Conservation (phyloP, 2,113 vertebrate species). For the Hymenochirus boettgeri region DNA sequence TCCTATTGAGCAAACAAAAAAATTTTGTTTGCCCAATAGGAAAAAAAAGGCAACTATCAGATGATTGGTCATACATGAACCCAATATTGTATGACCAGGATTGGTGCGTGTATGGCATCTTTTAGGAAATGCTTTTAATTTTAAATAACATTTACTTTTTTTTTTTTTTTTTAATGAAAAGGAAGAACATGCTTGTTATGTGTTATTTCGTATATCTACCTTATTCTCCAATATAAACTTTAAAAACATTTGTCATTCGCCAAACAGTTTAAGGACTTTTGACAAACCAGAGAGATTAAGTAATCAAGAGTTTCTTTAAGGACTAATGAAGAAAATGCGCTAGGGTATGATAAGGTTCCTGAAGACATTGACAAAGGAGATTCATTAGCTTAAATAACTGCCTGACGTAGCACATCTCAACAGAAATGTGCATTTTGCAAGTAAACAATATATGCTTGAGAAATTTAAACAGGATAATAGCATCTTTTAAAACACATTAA, state of each 20-base stretch:
- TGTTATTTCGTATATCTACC: no score
- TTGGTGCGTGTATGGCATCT: no score
- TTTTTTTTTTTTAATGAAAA: neutral
- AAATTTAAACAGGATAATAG: neutral
- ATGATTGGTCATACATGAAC: no score
- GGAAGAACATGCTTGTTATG: neutral
- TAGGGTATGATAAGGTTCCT: conserved; percentile 41
- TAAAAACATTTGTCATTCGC: conserved; percentile 37
- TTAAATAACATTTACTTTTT: no score
- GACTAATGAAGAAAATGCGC: conserved; percentile 44
- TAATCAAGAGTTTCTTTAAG: conserved; percentile 37
- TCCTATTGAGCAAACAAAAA: no score
- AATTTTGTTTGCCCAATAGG: no score
- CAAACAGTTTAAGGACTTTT: conserved; percentile 42
- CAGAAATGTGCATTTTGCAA: conserved; percentile 17
- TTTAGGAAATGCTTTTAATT: no score
- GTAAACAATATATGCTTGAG: conserved; percentile 3
- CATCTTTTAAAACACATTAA: neutral
- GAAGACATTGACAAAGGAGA: conserved; percentile 51
- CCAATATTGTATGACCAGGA: no score
- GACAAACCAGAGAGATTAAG: conserved; percentile 35
- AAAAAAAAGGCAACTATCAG: conserved; percentile 51
- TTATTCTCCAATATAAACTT: neutral
- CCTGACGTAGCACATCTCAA: conserved; percentile 11
- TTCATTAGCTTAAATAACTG: conserved; percentile 40